Base-by-base conservation (phyloP, 2,888 invertebrate species). In the Heliconius ismenius region DNA sequence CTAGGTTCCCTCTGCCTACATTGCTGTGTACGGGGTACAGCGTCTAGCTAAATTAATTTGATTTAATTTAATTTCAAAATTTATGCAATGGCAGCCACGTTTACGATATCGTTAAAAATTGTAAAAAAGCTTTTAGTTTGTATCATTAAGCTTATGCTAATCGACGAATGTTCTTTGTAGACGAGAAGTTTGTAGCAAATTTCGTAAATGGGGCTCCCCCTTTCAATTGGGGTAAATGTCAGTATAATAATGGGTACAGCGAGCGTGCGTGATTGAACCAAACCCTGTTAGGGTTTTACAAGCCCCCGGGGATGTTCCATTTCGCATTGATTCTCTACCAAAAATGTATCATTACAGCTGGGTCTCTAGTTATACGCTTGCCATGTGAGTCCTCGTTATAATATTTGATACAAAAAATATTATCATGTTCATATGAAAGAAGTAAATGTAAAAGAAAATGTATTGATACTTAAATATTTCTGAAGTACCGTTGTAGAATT, bases 181-280 rank as follows among this genome's bases (percentile, higher is more conserved):
- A 60, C 64, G 54, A 68, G 63, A 43, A 58, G 70, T 49, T 76
- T 76, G 72, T 76, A 78, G 72, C 60, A 72, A 76, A 78, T 76
- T 70, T 76, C 4, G 76, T 76, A 65, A 78, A 74, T 73, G 72
- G 74, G 62, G 74, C 72, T 73, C 67, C 76, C 72, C 77, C 68
- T 72, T 80, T 80, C 76, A 76, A 76, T 77, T 74, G 76, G 77
- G 77, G 75, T 76, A 75, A 79, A 79, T 81, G 72, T 74, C 79
- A 78, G 75, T 75, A 74, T 76, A 72, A 76, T 79, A 74, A 76
- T 78, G 69, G 70, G 78, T 74, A 79, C 76, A 78, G 75, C 67
- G 72, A 75, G 78, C 65, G 79, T 79, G 79, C 79, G 78, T 79
- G 80, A 81, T 79, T 79, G 81, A 78, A 74, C 78, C 79, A 67